These are phyloP conservation scores for Kryphioiulus occultus DNA, from an alignment of 2,888 invertebrate species.

Conservation along the genomic window DNA sequence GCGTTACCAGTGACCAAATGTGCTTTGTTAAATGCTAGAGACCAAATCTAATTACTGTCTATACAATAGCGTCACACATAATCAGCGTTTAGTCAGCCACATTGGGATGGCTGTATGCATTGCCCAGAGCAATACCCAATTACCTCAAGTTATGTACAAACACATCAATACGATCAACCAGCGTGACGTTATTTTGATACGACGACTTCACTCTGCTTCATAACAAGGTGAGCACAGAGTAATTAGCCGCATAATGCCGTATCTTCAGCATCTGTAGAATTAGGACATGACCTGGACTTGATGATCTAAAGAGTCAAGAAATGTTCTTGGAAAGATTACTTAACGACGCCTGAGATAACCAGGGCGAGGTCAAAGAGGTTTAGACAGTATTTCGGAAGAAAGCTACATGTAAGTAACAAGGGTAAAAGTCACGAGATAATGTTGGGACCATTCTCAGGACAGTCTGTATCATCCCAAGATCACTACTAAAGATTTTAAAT, in stretches of 20 bases:
- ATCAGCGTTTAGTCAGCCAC: background rate
- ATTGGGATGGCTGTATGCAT: background rate
- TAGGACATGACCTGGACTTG: background rate
- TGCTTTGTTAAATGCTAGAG: background rate
- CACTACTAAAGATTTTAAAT: background rate
- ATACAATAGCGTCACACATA: background rate
- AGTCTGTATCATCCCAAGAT: background rate
- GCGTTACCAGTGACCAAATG: background rate
- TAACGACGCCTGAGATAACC: too few relatives aligned
- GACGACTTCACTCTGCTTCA: background rate
- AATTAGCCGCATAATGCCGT: background rate
- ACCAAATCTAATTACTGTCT: background rate
- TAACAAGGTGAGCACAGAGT: background rate
- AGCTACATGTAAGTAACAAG: too few relatives aligned
- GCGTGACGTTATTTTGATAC: background rate
- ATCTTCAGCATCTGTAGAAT: background rate
- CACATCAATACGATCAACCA: background rate
- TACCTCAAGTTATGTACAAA: constrained; percentile 25
- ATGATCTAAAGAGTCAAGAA: too few relatives aligned
- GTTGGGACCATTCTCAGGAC: background rate
- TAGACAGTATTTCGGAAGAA: too few relatives aligned
- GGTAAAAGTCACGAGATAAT: background rate
- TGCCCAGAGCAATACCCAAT: background rate
- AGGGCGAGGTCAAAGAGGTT: too few relatives aligned
- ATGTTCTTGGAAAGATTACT: background rate